Percentiles rank a stretch among this genome's conserved stretches.
phyloP scores from a whole-genome alignment of 2,888 invertebrate genomes.

The Troglohyphantes excavatus region DNA sequence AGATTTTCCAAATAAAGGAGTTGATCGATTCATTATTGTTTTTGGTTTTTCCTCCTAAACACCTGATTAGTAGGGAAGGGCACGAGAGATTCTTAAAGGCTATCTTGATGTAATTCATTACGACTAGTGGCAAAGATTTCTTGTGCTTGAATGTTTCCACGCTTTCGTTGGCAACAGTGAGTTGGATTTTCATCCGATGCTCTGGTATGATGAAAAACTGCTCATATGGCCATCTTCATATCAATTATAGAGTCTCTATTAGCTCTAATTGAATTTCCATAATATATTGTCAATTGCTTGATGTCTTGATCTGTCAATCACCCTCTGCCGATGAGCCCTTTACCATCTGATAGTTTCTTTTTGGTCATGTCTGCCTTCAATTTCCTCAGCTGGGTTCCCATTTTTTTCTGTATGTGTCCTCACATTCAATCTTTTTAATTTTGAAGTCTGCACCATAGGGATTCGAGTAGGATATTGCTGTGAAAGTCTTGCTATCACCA shows the following conservation, averaged over 20 bases:
- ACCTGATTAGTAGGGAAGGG: background rate
- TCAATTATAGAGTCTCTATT: background rate
- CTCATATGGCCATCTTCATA: constrained; percentile 18
- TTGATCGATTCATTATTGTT: constrained; percentile 49
- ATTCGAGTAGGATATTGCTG: background rate
- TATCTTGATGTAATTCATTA: constrained; percentile 13
- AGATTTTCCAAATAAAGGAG: background rate
- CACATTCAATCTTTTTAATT: constrained; percentile 21
- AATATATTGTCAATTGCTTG: background rate
- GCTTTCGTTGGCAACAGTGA: background rate
- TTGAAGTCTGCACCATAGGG: background rate
- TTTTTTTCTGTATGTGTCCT: background rate
- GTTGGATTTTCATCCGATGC: background rate
- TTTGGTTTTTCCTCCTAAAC: constrained; percentile 24
- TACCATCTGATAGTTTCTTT: constrained; percentile 15
- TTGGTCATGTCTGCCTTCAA: background rate
- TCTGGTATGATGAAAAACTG: constrained; percentile 12
- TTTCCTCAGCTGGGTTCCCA: background rate
- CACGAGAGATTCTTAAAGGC: background rate
- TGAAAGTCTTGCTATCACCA: constrained; percentile 24
- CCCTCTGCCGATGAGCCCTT: constrained; percentile 2
- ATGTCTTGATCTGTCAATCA: constrained; percentile 21
- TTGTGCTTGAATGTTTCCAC: background rate
- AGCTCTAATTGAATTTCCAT: background rate
- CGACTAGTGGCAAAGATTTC: background rate